Conservation (phyloP, 2,113 vertebrate genomes). For the Taxidea taxus region DNA sequence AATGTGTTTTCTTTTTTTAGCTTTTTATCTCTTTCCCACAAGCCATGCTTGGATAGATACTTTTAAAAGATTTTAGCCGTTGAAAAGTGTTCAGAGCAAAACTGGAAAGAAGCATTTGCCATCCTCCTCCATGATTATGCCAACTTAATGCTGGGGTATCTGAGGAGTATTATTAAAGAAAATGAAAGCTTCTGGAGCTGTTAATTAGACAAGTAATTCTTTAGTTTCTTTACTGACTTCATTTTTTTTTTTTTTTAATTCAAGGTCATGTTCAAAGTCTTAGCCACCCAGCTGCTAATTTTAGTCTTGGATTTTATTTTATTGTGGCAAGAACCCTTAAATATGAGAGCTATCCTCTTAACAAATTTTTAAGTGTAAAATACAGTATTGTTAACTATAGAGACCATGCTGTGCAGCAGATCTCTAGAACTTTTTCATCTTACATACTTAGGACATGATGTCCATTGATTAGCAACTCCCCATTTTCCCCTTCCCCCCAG, state of each 20-base stretch:
- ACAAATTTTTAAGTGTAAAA: background rate
- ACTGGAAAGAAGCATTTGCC: slow-evolving; percentile 27
- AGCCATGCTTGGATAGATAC: slow-evolving; percentile 62
- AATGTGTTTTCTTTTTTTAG: slow-evolving; percentile 60
- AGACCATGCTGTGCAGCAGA: too few species aligned
- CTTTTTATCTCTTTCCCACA: slow-evolving; percentile 46
- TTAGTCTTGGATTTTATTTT: background rate
- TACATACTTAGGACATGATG: background rate
- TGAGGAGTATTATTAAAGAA: slow-evolving; percentile 49
- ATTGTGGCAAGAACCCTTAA: background rate
- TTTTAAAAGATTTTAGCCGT: slow-evolving; percentile 59
- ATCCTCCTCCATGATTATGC: background rate
- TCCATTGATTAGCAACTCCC: background rate
- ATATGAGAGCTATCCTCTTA: background rate
- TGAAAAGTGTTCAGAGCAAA: slow-evolving; percentile 57
- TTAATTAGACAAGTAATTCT: slow-evolving; percentile 49
- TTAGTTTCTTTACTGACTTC: background rate
- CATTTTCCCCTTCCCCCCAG: background rate
- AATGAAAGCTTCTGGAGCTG: slow-evolving; percentile 32
- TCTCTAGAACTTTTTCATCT: background rate
- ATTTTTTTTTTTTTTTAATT: slow-evolving; percentile 6
- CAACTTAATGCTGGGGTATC: slow-evolving; percentile 46
- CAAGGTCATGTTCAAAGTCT: slow-evolving; percentile 58
- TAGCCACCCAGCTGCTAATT: background rate
- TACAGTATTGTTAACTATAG: background rate